Evolutionary conservation across 2,888 invertebrate genomes (phyloP), one percentile per base, ranked within the genome.

Genomic region (Trissonchulus latispiculum): DNA sequence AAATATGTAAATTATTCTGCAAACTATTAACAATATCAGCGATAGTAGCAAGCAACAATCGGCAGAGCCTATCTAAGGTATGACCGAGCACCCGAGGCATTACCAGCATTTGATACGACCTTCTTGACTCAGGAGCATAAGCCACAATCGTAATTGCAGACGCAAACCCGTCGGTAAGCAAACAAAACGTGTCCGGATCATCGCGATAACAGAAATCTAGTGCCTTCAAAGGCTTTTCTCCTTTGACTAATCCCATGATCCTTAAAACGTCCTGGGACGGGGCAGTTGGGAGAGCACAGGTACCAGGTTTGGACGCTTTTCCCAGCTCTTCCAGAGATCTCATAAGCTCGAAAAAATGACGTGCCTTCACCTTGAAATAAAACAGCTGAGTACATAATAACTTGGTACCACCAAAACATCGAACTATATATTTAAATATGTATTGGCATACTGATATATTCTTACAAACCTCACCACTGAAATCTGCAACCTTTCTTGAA

Each of bases 161-260:
- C n/a, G 95, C 95, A 81, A 99, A 93, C 79, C 95, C 95, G 83
- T 99, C 97, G 2, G 82, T 80, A 75, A 97, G 86, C 3, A 99
- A 92, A 15, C 92, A 93, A 72, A 97, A 95, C 87, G 94, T 93
- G 84, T 96, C 96, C 71, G 94, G 91, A 82, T 99, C 97, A 83
- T 97, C 96, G 78, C 95, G 91, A 83, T 99, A 99, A 84, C 99
- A 99, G 84, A 99, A 96, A 85, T 99, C 99, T 72, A 96, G 91
- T 0, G 96, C 93, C 83, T 93, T 92, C 28, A 95, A 85, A 33
- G 85, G 85, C 83, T 94, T 95, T 68, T 84, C 84, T 35, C 81
- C 83, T 28, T 83, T 78, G 3, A 86, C 84, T 67, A 86, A 78
- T 75, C 85, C 84, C 75, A 85, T 78, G 90, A 94, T 80, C 73